Evolutionary conservation across 2,113 vertebrate species (phyloP), one percentile per base, ranked within the genome.

Genomic region (Suncus etruscus): DNA sequence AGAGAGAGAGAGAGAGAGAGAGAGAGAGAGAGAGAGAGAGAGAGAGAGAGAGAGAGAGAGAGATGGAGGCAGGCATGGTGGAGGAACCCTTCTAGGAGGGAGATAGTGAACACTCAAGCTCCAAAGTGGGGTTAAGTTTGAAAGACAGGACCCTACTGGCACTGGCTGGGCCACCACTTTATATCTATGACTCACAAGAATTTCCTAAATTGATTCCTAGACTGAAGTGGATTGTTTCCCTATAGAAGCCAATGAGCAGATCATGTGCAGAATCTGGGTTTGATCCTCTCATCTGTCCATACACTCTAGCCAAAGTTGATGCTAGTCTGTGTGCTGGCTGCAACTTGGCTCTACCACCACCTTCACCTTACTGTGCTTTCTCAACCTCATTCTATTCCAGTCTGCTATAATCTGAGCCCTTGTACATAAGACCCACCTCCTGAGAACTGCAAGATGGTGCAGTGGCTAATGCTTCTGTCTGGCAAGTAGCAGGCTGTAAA

Each of bases 241-340:
- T 63, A 51, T 61, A 74, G 74, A 50, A 86, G n/a, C 16, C 82
- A 22, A 61, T 0, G 4, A 39, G 63, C 39, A 47, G 80, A 69
- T 87, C 54, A n/a, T 63, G 58, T 61, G 18, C 15, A 68, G 51
- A 32, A 12, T n/a, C 63, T 74, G 61, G 20, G 39, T 78, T 61
- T 29, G 70, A 66, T 32, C n/a, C 10, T 50, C 27, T 1, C 11
- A n/a, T 31, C 6, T 0, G 8, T n/a, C 10, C 29, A 8, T 48
- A 22, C 3, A n/a, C 3, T 11, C 14, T 0, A 16, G 72, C 85
- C 16, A 66, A 79, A 69, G 51, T 3, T 66, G 50, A 50, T 39
- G 18, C 0, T 0, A 2, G 10, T 25, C 27, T 69, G 0, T 20
- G 2, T 7, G 18, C 2, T 48, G 14, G 80, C 22, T 73, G 3